Percentiles rank a stretch among this genome's conserved stretches.
Conservation (phyloP, 2,113 vertebrate genomes). For the Anarhynchus alexandrinus region DNA sequence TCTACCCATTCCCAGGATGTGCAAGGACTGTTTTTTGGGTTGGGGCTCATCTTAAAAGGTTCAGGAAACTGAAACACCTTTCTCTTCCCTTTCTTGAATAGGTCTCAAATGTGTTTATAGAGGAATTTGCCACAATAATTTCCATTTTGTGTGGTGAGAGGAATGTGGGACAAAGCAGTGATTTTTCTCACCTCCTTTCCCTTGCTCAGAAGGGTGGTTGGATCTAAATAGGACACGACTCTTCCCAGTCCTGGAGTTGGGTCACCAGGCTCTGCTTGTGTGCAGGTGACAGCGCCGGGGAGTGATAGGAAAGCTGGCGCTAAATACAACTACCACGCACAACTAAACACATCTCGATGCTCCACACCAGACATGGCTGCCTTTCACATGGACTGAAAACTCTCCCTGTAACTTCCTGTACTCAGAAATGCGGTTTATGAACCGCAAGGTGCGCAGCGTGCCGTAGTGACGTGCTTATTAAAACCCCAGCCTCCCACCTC, state of each 20-base stretch:
- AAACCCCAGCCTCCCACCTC: slow-evolving; percentile 27
- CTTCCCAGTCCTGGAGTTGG: not conserved
- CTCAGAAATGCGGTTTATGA: not conserved
- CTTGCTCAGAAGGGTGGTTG: not conserved
- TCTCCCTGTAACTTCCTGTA: not conserved
- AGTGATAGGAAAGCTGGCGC: not conserved
- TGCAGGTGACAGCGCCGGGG: not conserved
- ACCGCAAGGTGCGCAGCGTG: not conserved
- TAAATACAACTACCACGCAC: not conserved
- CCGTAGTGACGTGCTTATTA: not conserved
- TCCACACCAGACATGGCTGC: not conserved
- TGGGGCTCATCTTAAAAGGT: not conserved
- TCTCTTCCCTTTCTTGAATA: not conserved
- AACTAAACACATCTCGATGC: fast-evolving
- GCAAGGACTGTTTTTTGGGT: not conserved
- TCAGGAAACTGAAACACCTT: not conserved
- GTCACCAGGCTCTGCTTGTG: not conserved
- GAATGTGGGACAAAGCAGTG: not conserved
- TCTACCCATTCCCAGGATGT: not conserved
- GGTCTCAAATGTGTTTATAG: fast-evolving
- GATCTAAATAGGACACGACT: not conserved
- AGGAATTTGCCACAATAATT: not conserved
- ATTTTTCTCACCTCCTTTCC: not conserved
- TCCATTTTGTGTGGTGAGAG: not conserved
- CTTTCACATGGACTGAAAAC: not conserved